phyloP scores from a whole-genome alignment of 1,140 invertebrate genomes.

The Archivesica marissinica region DNA sequence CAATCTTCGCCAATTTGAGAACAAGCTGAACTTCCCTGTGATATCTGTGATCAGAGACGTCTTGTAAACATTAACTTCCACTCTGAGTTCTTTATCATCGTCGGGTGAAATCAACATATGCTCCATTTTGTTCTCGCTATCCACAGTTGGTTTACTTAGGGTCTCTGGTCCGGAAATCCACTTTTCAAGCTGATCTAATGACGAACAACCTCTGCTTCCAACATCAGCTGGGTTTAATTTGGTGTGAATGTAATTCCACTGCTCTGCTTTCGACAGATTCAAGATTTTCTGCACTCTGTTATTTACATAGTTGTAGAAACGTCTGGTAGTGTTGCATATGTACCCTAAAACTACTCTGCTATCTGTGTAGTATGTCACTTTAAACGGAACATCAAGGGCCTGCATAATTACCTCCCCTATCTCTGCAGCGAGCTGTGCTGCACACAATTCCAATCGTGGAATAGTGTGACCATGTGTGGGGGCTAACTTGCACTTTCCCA shows the following conservation, averaged over 20 bases:
- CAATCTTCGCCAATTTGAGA: slow-evolving; percentile 23
- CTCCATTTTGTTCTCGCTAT: background rate
- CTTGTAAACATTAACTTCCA: background rate
- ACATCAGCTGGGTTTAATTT: slow-evolving; percentile 62
- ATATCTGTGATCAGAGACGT: background rate
- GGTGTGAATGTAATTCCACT: slow-evolving; percentile 59
- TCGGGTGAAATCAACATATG: background rate
- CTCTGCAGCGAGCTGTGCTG: slow-evolving; percentile 49
- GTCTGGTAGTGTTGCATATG: slow-evolving; percentile 33
- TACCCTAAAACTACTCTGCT: slow-evolving; percentile 48
- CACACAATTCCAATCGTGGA: slow-evolving; percentile 55
- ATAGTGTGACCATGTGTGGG: slow-evolving; percentile 37
- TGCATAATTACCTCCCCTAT: slow-evolving; percentile 8
- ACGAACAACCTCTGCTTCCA: slow-evolving; percentile 20
- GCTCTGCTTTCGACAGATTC: background rate
- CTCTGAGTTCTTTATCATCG: slow-evolving; percentile 24
- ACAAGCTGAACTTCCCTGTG: background rate
- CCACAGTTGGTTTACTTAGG: background rate
- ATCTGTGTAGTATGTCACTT: slow-evolving; percentile 41
- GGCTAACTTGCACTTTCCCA: slow-evolving; percentile 33
- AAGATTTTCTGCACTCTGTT: slow-evolving; percentile 55
- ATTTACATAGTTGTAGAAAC: slow-evolving; percentile 55
- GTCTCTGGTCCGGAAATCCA: background rate
- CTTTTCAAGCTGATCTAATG: background rate
- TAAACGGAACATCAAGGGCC: slow-evolving; percentile 2